Percentiles rank a stretch among this genome's conserved stretches.
Conservation (phyloP, 2,888 invertebrate species). For the Eupithecia inturbata region DNA sequence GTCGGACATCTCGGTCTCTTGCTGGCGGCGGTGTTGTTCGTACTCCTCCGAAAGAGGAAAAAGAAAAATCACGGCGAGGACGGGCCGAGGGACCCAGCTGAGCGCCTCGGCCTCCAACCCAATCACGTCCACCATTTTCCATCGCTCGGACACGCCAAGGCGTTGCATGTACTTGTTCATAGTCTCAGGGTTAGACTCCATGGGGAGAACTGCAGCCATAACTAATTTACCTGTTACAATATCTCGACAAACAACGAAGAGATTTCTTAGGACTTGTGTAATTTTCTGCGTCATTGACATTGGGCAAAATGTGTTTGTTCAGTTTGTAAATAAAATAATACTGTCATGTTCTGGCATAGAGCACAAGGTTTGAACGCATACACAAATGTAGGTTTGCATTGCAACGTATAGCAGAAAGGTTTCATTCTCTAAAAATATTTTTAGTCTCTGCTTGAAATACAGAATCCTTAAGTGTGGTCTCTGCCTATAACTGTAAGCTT, state of each 20-base stretch:
- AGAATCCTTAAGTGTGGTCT: not conserved
- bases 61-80: slow-evolving; percentile 92
- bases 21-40: slow-evolving; percentile 86
- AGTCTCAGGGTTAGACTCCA: slow-evolving; percentile 86
- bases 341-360: not conserved
- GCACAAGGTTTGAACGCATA: not conserved
- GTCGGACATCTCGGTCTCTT: slow-evolving; percentile 85
- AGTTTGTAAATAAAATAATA: slow-evolving; percentile 6
- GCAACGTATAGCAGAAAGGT: not conserved
- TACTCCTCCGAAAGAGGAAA: slow-evolving; percentile 93
- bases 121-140: slow-evolving; percentile 95
- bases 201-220: slow-evolving; percentile 67
- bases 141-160: slow-evolving; percentile 91
- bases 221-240: slow-evolving; percentile 25
- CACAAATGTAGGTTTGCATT: not conserved
- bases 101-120: slow-evolving; percentile 94
- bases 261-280: slow-evolving; percentile 23
- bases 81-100: slow-evolving; percentile 93
- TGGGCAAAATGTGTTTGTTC: slow-evolving; percentile 12
- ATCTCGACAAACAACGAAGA: slow-evolving; percentile 27
- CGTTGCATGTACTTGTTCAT: slow-evolving; percentile 88
- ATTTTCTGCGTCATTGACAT: slow-evolving; percentile 32
- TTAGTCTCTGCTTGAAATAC: not conserved
- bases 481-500: not conserved
- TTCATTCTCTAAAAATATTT: not conserved